A percentile compares a stretch with the other conserved stretches of the same genome.
phyloP scores from a whole-genome alignment of 2,888 invertebrate species.

The Lottia gigantea region DNA sequence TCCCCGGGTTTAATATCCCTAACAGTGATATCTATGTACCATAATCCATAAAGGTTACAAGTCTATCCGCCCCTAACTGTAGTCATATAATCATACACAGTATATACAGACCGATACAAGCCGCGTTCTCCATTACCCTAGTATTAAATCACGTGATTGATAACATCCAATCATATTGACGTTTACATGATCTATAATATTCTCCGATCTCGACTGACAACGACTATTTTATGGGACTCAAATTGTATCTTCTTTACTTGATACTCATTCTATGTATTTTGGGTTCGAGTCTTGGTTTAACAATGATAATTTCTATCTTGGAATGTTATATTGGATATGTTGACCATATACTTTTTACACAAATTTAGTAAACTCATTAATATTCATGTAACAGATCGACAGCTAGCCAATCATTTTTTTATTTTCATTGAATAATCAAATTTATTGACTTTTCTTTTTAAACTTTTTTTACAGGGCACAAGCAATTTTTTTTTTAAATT shows the following conservation, averaged over 20 bases:
- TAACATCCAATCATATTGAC: background rate
- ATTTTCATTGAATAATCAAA: background rate
- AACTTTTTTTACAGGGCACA: too few species aligned
- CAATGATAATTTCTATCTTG: too few species aligned
- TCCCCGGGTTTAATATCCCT: background rate
- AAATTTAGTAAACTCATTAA: background rate
- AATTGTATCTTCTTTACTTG: too few species aligned
- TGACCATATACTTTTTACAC: background rate
- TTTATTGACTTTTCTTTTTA: too few species aligned
- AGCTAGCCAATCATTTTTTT: constrained; percentile 9
- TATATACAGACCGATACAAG: background rate
- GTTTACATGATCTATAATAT: background rate
- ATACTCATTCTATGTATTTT: too few species aligned
- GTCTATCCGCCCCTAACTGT: background rate
- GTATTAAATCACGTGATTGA: constrained; percentile 3
- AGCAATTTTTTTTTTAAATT: too few species aligned
- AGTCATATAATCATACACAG: background rate
- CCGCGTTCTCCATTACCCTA: constrained; percentile 8
- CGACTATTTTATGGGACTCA: background rate
- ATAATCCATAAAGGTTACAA: constrained; percentile 7
- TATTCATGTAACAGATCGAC: constrained; percentile 2
- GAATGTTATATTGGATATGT: too few species aligned
- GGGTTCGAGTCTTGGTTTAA: too few species aligned
- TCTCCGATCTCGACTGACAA: constrained; percentile 2
- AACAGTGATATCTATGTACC: background rate